Evolutionary conservation across 2,113 vertebrate genomes (phyloP), one percentile per base, ranked within the genome.

Genomic region (Pseudorhombus dupliciocellatus): DNA sequence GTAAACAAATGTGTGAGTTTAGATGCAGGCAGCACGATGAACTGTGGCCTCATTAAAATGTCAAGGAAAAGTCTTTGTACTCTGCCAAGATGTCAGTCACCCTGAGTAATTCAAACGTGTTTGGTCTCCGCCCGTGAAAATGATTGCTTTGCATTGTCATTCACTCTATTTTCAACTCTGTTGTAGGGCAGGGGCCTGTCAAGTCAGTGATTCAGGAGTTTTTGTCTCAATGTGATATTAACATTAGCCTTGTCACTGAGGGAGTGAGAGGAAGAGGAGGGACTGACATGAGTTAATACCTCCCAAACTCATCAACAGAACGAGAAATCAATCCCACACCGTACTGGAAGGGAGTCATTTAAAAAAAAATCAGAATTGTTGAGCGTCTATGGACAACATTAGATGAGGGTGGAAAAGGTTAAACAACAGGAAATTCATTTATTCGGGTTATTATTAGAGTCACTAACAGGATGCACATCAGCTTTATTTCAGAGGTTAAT

Each of bases 401-500:
- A 37, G 34, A 9, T 7, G 34, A 11, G 10, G 34, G 5, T 37
- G 34, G 10, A 37, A 37, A 42, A 42, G 40, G 15, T 18, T 16
- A 16, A 16, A 18, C 40, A 42, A 42, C 40, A 42, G 14, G 12
- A 15, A 42, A 18, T 42, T 5, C 4, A 42, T 42, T 42, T 4
- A 42, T 42, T 18, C 16, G 15, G 40, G n/a, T n/a, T n/a, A n/a
- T n/a, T n/a, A n/a, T n/a, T 42, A 1, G 40, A 16, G 15, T 42
- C 15, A 42, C 40, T 15, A 42, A 42, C 40, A 15, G 40, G 40
- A 34, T 10, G 1, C 8, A 37, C 34, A 3, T 12, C 12, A 42
- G 77, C 20, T 66, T 77, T 63, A 50, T 84, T 64, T 77, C 12
- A 42, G 14, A 37, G 21, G 21, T 76, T 71, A 73, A 59, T 58